These are phyloP conservation scores for Leistus spinibarbis DNA, from an alignment of 2,888 invertebrate species.

Conservation along the genomic window DNA sequence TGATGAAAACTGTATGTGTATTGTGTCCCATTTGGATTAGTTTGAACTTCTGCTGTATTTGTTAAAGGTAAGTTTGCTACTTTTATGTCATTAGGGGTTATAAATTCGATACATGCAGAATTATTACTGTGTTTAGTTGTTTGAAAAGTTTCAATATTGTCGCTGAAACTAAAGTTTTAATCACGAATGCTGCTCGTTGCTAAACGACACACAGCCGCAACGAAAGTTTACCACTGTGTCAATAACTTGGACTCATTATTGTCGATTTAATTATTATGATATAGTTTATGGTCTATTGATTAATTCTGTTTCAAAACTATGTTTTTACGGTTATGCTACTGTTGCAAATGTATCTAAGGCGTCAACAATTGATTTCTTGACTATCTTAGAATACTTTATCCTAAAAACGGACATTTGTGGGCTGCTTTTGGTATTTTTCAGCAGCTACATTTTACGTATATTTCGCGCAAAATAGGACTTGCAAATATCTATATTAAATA, in stretches of 20 bases:
- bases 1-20: conserved; percentile 1
- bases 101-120: no score
- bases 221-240: conserved; percentile 6
- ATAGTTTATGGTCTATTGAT: conserved; percentile 23
- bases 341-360: no score
- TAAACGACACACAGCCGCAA: neutral
- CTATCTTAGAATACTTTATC: no score
- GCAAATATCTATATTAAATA: no score
- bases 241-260: conserved; percentile 9
- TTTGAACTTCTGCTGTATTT: neutral
- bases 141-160: neutral
- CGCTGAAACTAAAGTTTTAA: no score
- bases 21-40: conserved; percentile 23
- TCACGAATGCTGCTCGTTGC: neutral
- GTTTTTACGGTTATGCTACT: no score
- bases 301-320: conserved; percentile 17
- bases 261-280: conserved; percentile 17
- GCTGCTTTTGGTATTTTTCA: no score
- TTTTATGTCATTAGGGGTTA: neutral
- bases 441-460: no score
- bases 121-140: neutral
- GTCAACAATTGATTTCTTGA: no score
- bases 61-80: neutral
- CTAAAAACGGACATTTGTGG: no score
- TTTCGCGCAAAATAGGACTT: no score